These are phyloP conservation scores for Tachina lurida DNA, from an alignment of 2,888 invertebrate species.

Conservation along the genomic window DNA sequence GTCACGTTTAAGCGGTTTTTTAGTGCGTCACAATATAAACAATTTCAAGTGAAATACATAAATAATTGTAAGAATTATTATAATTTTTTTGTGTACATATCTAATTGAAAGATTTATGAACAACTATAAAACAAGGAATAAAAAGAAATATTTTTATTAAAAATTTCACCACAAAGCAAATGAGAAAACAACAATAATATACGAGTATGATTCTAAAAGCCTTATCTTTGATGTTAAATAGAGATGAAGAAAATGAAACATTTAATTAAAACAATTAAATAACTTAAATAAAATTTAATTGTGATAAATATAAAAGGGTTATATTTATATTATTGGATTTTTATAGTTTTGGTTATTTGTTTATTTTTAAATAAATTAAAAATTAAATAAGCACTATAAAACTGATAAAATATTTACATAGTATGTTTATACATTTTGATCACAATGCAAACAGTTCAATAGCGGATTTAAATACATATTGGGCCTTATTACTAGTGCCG, in stretches of 20 bases:
- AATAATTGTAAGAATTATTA: conserved; percentile 63
- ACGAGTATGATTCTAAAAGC: background rate
- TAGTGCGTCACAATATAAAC: conserved; percentile 4
- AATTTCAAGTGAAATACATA: conserved; percentile 45
- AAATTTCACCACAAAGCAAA: background rate
- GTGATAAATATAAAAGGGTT: background rate
- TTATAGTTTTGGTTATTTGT: background rate
- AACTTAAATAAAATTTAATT: no score
- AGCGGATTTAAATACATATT: no score
- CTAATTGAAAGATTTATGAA: background rate
- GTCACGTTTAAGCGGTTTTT: conserved; percentile 76
- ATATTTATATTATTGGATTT: background rate
- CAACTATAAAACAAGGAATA: conserved; percentile 15
- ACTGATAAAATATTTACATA: no score
- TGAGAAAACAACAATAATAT: background rate
- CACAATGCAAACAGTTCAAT: no score
- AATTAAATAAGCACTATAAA: no score
- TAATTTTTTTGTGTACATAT: background rate
- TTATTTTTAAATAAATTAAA: no score
- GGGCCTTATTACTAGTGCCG: no score
- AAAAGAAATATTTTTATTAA: background rate
- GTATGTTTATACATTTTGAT: no score
- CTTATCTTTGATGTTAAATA: conserved; percentile 5
- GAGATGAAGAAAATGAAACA: background rate
- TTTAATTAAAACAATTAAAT: background rate